Conservation (phyloP, 1,140 invertebrate species). For the Dryas iulia region DNA sequence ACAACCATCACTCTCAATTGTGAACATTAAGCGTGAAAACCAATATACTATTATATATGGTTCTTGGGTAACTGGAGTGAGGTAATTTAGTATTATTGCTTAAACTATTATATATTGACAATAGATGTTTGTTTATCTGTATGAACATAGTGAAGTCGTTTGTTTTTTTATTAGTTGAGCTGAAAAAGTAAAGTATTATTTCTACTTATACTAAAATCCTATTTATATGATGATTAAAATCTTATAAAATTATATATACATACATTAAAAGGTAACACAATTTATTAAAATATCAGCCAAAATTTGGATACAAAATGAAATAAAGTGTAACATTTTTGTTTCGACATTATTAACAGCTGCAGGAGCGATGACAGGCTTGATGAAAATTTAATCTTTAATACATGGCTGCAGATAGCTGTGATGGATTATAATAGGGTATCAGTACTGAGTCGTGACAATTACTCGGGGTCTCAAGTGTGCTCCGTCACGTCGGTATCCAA, state of each 20-base stretch:
- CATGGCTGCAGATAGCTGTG: slow-evolving; percentile 18
- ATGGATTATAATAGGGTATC: slow-evolving; percentile 17
- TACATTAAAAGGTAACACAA: neutral
- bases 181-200: too few species aligned
- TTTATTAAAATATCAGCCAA: neutral
- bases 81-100: slow-evolving; percentile 14
- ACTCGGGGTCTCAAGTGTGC: slow-evolving; percentile 13
- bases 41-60: slow-evolving; percentile 36
- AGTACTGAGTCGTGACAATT: slow-evolving; percentile 14
- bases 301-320: neutral
- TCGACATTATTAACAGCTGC: slow-evolving; percentile 10
- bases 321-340: neutral
- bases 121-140: neutral
- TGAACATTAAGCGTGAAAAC: slow-evolving; percentile 36
- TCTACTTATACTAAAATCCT: too few species aligned
- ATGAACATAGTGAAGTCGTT: too few species aligned
- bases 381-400: slow-evolving; percentile 19
- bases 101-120: neutral
- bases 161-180: too few species aligned
- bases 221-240: too few species aligned
- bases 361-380: slow-evolving; percentile 2
- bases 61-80: slow-evolving; percentile 4
- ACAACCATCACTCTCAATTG: slow-evolving; percentile 36
- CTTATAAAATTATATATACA: too few species aligned
- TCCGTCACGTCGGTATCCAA: slow-evolving; percentile 19